A percentile compares a stretch with the other conserved stretches of the same genome.
These are phyloP conservation scores for Coryphaenoides rupestris DNA, from an alignment of 2,113 vertebrate genomes.

Conservation along the genomic window DNA sequence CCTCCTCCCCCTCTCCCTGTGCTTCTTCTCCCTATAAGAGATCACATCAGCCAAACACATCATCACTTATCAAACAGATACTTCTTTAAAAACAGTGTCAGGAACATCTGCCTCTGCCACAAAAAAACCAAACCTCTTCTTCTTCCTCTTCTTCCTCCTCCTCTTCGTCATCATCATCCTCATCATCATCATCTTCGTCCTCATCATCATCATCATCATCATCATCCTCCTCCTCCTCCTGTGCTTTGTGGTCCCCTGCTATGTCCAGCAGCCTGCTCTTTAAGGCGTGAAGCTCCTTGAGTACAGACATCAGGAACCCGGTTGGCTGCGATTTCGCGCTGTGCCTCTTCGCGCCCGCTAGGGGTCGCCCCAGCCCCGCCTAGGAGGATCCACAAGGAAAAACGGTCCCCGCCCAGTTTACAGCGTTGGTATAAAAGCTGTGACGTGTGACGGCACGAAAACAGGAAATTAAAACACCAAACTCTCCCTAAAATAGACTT, in stretches of 20 bases:
- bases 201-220: conserved; percentile 48
- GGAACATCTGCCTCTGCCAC: too few species aligned
- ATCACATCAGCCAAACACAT: not conserved
- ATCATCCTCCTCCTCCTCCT: conserved; percentile 21
- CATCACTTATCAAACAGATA: too few species aligned
- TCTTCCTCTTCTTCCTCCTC: conserved; percentile 22
- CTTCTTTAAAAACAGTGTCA: too few species aligned
- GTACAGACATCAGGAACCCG: conserved; percentile 39
- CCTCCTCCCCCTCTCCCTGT: not conserved
- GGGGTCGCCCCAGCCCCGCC: conserved; percentile 46
- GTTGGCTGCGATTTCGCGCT: conserved; percentile 25
- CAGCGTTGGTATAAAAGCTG: too few species aligned
- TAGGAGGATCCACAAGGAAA: conserved; percentile 16
- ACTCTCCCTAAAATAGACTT: too few species aligned
- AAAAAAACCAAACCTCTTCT: conserved; percentile 31
- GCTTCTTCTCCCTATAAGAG: conserved; percentile 25
- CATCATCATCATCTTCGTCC: not conserved
- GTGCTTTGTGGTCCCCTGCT: conserved; percentile 24
- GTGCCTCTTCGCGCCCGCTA: conserved; percentile 51
- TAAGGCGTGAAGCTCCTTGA: conserved; percentile 55
- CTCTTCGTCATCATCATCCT: conserved; percentile 28
- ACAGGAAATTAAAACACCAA: too few species aligned
- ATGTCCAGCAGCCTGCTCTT: conserved; percentile 58
- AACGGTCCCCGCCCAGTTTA: too few species aligned
- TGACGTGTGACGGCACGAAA: too few species aligned